Base-by-base conservation (phyloP, 2,797 vertebrate species). In the Pelodytes ibericus region DNA sequence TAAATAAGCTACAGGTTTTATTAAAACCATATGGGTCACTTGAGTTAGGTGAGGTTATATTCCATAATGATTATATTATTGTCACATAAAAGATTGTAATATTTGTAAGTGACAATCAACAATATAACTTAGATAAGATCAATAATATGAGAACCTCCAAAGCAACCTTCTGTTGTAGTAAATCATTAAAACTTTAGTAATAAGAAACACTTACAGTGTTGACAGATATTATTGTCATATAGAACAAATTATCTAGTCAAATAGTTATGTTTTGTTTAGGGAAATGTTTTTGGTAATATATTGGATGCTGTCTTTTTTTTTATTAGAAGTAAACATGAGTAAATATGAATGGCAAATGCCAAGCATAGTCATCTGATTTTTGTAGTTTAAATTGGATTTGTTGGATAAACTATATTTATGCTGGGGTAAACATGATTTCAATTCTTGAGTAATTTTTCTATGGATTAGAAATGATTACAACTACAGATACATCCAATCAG, bases 161-260 rank as follows among this genome's bases (percentile, higher is more conserved):
- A 29, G 18, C 41, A 24, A 16, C 47, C n/a, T 53, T 68, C 33
- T 56, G 49, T 53, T 18, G 64, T 51, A 67, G 44, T 30, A 13
- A 68, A 68, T 68, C 65, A 68, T 56, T 31, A 68, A 68, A 56
- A 65, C 36, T 25, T 47, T 65, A 24, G 39, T 65, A 47, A 65
- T 22, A 47, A 7, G 26, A 16, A 47, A 27, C 15, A 13, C 29
- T 65, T 39, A 65, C 56, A 68, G 31, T 20, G 53, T 20, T 18
- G 49, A 31, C 30, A 57, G 57, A 36, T 31, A 57, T 53, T 68
- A 68, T 22, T 53, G 47, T 51, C 65, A 53, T 26, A 33, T 31
- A 68, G 29, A 53, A 68, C 22, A 20, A 68, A 57, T 69, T 69
- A 69, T 69, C 31, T 51, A 30, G 9, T 69, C 47, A 33, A 69